phyloP scores from a whole-genome alignment of 92 coral and sea anemone genomes.

The Porites lobata region DNA sequence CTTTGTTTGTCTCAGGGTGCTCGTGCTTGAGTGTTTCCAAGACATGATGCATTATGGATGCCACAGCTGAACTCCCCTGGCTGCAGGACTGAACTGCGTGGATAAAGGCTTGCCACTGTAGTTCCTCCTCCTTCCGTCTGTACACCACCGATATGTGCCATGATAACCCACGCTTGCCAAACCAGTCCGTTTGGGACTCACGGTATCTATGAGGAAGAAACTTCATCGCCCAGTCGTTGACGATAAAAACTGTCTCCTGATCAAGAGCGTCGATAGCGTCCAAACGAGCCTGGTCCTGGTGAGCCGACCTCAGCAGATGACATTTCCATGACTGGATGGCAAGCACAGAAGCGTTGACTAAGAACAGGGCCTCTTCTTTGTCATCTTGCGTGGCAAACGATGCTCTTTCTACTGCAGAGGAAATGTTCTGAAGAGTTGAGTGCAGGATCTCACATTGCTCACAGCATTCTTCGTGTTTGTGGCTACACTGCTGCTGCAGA shows the following conservation, averaged over 20 bases:
- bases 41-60: conserved; percentile 55
- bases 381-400: too few species aligned
- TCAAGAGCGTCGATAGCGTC: conserved; percentile 39
- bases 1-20: conserved; percentile 42
- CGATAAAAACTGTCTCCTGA: conserved; percentile 36
- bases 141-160: too few species aligned
- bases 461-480: conserved; percentile 53
- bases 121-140: too few species aligned
- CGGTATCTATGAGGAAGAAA: too few species aligned
- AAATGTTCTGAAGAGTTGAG: conserved; percentile 21
- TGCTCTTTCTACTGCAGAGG: conserved; percentile 31
- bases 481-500: conserved; percentile 41
- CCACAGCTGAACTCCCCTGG: too few species aligned
- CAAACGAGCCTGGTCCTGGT: conserved; percentile 60
- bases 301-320: conserved; percentile 31
- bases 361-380: too few species aligned
- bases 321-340: too few species aligned
- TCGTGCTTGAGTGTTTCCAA: conserved; percentile 40
- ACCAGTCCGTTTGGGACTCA: too few species aligned
- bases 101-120: too few species aligned
- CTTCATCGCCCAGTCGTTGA: conserved; percentile 43
- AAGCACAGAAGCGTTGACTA: too few species aligned
- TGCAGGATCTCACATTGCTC: conserved; percentile 50
- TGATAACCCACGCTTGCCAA: too few species aligned
- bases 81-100: too few species aligned